Base-by-base conservation (phyloP, 1,140 invertebrate species). In the Cyrtorhinus lividipennis region DNA sequence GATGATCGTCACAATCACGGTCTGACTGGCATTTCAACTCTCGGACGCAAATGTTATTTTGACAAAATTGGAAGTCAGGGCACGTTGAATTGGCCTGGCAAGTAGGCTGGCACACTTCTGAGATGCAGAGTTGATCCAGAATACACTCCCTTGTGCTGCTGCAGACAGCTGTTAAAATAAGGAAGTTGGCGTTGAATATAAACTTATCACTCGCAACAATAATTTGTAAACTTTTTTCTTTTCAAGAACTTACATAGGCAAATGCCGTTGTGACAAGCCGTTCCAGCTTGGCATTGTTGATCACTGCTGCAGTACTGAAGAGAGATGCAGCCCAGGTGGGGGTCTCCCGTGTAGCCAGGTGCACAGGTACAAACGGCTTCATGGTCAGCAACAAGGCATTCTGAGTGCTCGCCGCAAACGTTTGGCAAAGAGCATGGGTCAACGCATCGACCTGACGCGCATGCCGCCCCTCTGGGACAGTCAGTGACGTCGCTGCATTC, bases 331-430 rank as follows among this genome's bases (percentile, higher is more conserved):
- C 88, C 88, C 26, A 90, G 75, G 62, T 86, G 83, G 18, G 91
- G 86, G 75, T 93, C 87, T 56, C 91, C 90, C 10, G 88, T 90
- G 62, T 81, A 86, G 20, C 89, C 90, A 18, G 86, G 76, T 69
- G 82, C 75, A 71, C 92, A 95, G 3, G 80, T 80, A 69, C 91
- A 95, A 13, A 86, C 76, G 1, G 84, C 85, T n/a, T 84, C 79
- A 67, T 89, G 86, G 26, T 66, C 60, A 13, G 38, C 53, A 1
- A 65, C 58, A 25, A 27, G 56, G 46, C 69, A 70, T 22, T 62
- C 79, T 1, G 90, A 85, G 68, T 87, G 85, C 64, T 83, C 79
- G 1, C 90, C 90, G 69, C 90, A 94, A 2, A 86, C 84, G 67
- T 90, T 88, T 1, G 83, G 78, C 23, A 90, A 75, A 0, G 79